These are phyloP conservation scores for Latrodectus hesperus DNA, from an alignment of 2,888 invertebrate genomes.

Conservation along the genomic window DNA sequence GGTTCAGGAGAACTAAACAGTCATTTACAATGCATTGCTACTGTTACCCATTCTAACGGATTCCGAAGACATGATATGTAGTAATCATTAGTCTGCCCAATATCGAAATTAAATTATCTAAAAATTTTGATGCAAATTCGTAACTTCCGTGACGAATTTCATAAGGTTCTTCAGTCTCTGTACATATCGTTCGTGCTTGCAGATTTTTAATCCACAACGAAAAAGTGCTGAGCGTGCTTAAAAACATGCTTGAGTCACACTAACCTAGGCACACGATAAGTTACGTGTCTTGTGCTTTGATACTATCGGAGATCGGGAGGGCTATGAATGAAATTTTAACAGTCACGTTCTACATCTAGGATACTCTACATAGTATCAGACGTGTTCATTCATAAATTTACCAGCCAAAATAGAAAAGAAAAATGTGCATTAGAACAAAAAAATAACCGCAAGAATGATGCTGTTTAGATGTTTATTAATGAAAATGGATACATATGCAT, in stretches of 20 bases:
- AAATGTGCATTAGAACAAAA: no score
- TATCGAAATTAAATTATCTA: slow-evolving; percentile 18
- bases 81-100: not conserved
- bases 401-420: no score
- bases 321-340: slow-evolving; percentile 63
- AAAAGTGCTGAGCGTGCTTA: slow-evolving; percentile 57
- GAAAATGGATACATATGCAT: no score
- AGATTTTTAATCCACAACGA: slow-evolving; percentile 53
- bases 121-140: slow-evolving; percentile 33
- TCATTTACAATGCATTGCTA: no score
- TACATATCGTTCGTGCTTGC: slow-evolving; percentile 49
- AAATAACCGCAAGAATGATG: no score
- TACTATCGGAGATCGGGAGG: slow-evolving; percentile 55
- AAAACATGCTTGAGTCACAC: slow-evolving; percentile 62
- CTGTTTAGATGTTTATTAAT: no score
- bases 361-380: slow-evolving; percentile 5
- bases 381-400: not conserved
- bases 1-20: no score
- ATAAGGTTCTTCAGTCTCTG: slow-evolving; percentile 27
- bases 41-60: no score
- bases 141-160: slow-evolving; percentile 48
- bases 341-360: slow-evolving; percentile 57
- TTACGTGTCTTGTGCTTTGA: slow-evolving; percentile 53
- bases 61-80: not conserved
- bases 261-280: slow-evolving; percentile 48